Percentiles rank a stretch among this genome's conserved stretches.
Evolutionary conservation across 64 coral and sea anemone genomes (phyloP).

Genomic region (Trachythela sp.): DNA sequence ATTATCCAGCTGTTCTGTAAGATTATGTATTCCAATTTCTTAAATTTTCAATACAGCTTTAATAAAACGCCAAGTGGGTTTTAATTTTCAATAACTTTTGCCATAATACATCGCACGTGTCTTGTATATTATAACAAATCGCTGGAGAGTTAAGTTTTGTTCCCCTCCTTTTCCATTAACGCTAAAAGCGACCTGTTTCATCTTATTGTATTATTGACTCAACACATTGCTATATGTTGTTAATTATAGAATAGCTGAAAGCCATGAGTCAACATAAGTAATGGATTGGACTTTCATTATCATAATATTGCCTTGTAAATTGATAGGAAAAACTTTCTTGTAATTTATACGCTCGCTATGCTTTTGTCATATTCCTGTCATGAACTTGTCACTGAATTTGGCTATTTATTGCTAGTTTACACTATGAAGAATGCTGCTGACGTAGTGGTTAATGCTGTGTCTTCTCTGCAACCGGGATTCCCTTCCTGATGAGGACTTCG

Average conservation of each 20-base stretch:
- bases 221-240: background rate
- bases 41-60: background rate
- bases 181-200: background rate
- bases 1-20: background rate
- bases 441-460: too few species aligned
- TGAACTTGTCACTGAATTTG: too few species aligned
- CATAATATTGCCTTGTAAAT: background rate
- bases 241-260: background rate
- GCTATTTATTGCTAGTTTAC: too few species aligned
- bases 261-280: background rate
- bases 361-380: too few species aligned
- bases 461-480: too few species aligned
- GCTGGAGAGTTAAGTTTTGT: background rate
- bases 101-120: background rate
- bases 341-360: background rate
- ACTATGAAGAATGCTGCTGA: too few species aligned
- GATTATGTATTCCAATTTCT: background rate
- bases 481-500: too few species aligned
- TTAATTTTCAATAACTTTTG: background rate
- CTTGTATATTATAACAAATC: background rate
- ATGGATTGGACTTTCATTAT: background rate
- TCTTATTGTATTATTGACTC: background rate
- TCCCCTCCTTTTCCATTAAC: background rate
- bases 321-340: background rate
- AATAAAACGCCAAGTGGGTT: background rate